Evolutionary conservation across 2,797 vertebrate species (phyloP), one percentile per base, ranked within the genome.

Genomic region (Gephyroberyx darwinii): DNA sequence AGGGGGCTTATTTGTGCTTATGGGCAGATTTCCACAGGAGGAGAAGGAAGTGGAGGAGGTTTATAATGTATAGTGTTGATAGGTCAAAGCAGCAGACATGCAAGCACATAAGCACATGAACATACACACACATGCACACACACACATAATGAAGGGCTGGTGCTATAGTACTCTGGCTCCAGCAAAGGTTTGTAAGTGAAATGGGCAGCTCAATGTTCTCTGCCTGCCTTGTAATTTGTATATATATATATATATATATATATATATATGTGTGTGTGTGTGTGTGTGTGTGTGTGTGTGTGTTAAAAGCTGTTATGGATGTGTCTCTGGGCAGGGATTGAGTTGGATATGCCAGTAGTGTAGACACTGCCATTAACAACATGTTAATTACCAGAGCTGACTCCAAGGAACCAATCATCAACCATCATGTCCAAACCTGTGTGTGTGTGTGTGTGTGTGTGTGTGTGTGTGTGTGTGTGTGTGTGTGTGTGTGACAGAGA

Each of bases 261-360:
- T 52, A 19, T 26, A 48, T 51, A 47, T 37, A n/a, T 16, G 30
- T 35, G 47, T 63, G 45, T 16, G 26, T 33, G 26, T 9, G 16
- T 16, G 43, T 47, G 60, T 47, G 26, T 39, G n/a, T 53, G 39
- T 35, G 47, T 14, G 52, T 19, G 47, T 39, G 37, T 71, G 63
- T 78, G 33, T 74, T 86, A 75, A 86, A 77, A 76, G 67, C 66
- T 62, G 62, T 74, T 86, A 60, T 72, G 78, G 80, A 82, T 82
- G 74, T 64, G 55, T 54, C 56, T 45, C 71, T 66, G 72, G 65
- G 61, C 30, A 43, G 69, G 58, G 75, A 65, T 43, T 63, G 63
- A 64, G 65, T 14, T 65, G 74, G 69, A 55, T 60, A 58, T 70
- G 50, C 67, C 16, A 54, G 43, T 60, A 19, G 8, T 2, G 19